Conservation (phyloP, 2,113 vertebrate genomes). For the Pogonocichla stellata region DNA sequence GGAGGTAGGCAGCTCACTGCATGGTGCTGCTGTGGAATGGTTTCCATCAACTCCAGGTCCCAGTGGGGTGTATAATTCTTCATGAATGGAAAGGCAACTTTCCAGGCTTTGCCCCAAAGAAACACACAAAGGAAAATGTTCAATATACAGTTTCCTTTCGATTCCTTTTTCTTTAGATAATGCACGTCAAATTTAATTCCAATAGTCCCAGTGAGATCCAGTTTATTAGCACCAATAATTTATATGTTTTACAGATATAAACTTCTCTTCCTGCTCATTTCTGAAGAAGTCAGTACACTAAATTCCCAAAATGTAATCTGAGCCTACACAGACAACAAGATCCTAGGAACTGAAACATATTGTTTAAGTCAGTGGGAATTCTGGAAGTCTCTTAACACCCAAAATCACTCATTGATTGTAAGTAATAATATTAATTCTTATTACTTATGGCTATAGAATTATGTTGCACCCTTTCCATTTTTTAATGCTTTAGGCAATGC, state of each 20-base stretch:
- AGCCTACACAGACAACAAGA: background rate
- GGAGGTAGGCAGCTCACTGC: background rate
- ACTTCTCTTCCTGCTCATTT: background rate
- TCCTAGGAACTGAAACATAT: background rate
- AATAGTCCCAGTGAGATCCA: background rate
- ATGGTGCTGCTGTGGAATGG: background rate
- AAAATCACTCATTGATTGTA: background rate
- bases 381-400: background rate
- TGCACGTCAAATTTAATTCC: background rate
- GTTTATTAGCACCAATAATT: background rate
- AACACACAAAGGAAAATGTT: background rate
- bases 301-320: background rate
- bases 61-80: background rate
- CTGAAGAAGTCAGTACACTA: background rate
- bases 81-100: background rate
- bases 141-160: background rate
- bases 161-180: background rate
- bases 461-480: background rate
- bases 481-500: slow-evolving; percentile 28
- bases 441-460: background rate
- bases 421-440: background rate
- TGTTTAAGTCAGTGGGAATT: background rate
- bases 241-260: background rate
- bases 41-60: background rate
- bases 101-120: background rate